Evolutionary conservation across 1,140 invertebrate genomes (phyloP).

Genomic region (Drosophila leontia): DNA sequence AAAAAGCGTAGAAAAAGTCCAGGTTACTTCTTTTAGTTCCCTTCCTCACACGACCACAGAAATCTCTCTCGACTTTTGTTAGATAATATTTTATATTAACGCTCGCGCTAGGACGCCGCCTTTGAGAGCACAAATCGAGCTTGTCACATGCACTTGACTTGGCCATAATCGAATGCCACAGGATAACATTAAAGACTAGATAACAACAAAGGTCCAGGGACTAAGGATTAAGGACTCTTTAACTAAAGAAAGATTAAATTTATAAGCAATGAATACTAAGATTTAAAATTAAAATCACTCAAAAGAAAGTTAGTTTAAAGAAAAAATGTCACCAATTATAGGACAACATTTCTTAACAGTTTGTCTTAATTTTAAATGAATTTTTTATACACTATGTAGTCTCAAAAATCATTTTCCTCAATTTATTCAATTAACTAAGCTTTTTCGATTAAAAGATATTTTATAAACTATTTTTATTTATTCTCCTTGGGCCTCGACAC

Average conservation of each 20-base stretch:
- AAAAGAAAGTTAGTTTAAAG: background rate
- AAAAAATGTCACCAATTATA: no score
- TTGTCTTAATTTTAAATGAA: no score
- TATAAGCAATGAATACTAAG: background rate
- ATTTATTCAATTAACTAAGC: background rate
- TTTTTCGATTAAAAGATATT: background rate
- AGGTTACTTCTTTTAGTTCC: conserved; percentile 53
- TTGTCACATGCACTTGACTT: conserved; percentile 72
- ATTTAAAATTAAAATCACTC: no score
- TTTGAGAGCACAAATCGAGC: conserved; percentile 73
- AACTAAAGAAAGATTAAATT: background rate
- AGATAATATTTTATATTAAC: conserved; percentile 80
- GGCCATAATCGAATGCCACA: conserved; percentile 44
- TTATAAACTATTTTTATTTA: conserved; percentile 23
- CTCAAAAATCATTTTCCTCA: no score
- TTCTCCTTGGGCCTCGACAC: conserved; percentile 14
- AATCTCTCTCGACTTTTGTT: conserved; percentile 59
- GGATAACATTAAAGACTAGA: conserved; percentile 23
- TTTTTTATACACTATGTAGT: no score
- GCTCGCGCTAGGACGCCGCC: conserved; percentile 67
- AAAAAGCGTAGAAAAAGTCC: conserved; percentile 28
- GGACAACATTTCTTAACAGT: no score
- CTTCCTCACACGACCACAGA: background rate
- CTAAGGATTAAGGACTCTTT: background rate
- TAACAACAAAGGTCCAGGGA: background rate